Evolutionary conservation across 2,113 vertebrate species (phyloP).

Genomic region (Speoplatyrhinus poulsoni): DNA sequence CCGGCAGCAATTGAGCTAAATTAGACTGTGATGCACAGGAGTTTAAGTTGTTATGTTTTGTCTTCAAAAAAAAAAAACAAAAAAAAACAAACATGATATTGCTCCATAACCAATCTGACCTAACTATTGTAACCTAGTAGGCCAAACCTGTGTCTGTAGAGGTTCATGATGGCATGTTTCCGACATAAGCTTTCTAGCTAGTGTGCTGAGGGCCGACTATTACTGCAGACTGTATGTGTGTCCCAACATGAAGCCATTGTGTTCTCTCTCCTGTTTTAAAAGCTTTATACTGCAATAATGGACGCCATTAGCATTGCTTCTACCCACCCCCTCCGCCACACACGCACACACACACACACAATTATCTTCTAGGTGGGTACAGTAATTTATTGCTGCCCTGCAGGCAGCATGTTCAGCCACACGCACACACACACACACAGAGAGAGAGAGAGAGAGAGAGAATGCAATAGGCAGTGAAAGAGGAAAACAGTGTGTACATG

Average conservation of each 20-base stretch:
- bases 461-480: too few relatives aligned
- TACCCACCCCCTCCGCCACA: constrained; percentile 16
- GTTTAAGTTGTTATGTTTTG: too few relatives aligned
- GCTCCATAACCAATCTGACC: too few relatives aligned
- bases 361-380: background rate
- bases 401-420: background rate
- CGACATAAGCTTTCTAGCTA: too few relatives aligned
- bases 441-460: background rate
- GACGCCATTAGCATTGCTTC: constrained; percentile 16
- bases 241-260: constrained; percentile 26
- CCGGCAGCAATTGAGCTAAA: too few relatives aligned
- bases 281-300: constrained; percentile 43
- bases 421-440: background rate
- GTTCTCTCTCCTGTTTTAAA: constrained; percentile 27
- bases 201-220: too few relatives aligned
- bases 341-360: background rate
- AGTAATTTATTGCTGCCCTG: constrained; percentile 21
- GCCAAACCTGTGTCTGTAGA: background rate
- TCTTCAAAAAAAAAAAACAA: too few relatives aligned
- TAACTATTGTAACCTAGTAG: too few relatives aligned
- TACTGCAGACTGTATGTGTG: constrained; percentile 1
- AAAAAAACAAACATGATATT: too few relatives aligned
- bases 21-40: too few relatives aligned
- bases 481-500: too few relatives aligned
- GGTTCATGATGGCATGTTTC: background rate